Evolutionary conservation across 2,797 vertebrate genomes (phyloP).

Genomic region (Betta splendens): DNA sequence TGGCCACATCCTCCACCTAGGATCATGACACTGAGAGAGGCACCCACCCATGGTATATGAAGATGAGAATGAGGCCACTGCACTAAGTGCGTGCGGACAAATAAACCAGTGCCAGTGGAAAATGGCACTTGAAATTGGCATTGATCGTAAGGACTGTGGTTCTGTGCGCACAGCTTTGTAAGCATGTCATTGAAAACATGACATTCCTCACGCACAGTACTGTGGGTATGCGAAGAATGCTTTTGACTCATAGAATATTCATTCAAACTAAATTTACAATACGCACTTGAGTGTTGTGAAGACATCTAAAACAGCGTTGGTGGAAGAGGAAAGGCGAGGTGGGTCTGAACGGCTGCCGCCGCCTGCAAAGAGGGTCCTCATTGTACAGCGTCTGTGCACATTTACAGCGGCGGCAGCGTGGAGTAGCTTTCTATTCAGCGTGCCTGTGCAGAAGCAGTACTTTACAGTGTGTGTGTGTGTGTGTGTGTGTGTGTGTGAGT

Average conservation of each 20-base stretch:
- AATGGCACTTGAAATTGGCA: constrained; percentile 16
- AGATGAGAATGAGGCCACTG: constrained; percentile 52
- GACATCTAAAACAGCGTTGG: constrained; percentile 24
- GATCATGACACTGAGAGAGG: constrained; percentile 67
- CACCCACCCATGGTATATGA: constrained; percentile 60
- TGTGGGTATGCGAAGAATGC: neutral
- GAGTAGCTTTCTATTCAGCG: constrained; percentile 26
- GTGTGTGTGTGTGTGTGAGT: constrained; percentile 26
- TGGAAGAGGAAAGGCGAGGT: constrained; percentile 20
- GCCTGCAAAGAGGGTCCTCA: constrained; percentile 37
- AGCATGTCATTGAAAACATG: constrained; percentile 19
- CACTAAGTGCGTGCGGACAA: constrained; percentile 22
- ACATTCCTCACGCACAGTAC: neutral
- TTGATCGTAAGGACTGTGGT: constrained; percentile 34
- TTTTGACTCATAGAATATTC: constrained; percentile 34
- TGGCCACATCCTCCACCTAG: constrained; percentile 71
- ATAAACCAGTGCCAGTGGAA: constrained; percentile 33
- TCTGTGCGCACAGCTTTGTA: constrained; percentile 9
- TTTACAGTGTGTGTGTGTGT: constrained; percentile 21
- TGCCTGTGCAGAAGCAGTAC: too few species aligned
- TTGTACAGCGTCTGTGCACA: constrained; percentile 43
- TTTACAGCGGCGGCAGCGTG: constrained; percentile 28
- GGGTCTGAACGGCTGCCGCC: constrained; percentile 39
- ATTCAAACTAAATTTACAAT: constrained; percentile 30
- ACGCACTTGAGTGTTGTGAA: constrained; percentile 7